phyloP scores from a whole-genome alignment of 2,888 invertebrate genomes.

The Xanthostigma xanthostigma region DNA sequence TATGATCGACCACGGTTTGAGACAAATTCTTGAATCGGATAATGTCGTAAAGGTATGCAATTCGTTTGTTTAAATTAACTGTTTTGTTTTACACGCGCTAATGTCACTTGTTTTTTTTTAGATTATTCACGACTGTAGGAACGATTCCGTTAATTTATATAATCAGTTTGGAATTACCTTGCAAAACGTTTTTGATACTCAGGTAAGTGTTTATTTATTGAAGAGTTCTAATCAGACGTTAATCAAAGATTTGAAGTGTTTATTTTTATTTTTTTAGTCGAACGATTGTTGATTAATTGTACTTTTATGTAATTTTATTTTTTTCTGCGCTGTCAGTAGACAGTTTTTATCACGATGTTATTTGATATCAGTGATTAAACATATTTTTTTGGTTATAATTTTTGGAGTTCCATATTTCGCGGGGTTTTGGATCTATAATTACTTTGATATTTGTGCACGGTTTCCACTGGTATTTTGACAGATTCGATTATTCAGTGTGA shows the following conservation, averaged over 20 bases:
- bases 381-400: no score
- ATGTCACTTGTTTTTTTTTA: slow-evolving; percentile 22
- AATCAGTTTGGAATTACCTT: slow-evolving; percentile 73
- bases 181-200: slow-evolving; percentile 81
- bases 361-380: no score
- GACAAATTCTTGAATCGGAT: slow-evolving; percentile 63
- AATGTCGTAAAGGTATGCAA: slow-evolving; percentile 58
- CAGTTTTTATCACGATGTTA: slow-evolving; percentile 6
- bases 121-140: slow-evolving; percentile 84
- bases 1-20: slow-evolving; percentile 67
- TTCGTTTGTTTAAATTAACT: slow-evolving; percentile 1
- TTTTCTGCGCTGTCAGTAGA: slow-evolving; percentile 12
- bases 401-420: no score
- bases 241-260: no score
- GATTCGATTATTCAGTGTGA: not conserved
- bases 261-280: no score
- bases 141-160: slow-evolving; percentile 77
- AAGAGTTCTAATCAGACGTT: no score
- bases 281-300: no score
- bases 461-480: no score
- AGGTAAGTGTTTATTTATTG: slow-evolving; percentile 30
- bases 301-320: slow-evolving; percentile 1
- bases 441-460: not conserved
- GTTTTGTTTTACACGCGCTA: not conserved
- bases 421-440: no score